Base-by-base conservation (phyloP, 2,113 vertebrate species). In the Sporophila hypoxantha region DNA sequence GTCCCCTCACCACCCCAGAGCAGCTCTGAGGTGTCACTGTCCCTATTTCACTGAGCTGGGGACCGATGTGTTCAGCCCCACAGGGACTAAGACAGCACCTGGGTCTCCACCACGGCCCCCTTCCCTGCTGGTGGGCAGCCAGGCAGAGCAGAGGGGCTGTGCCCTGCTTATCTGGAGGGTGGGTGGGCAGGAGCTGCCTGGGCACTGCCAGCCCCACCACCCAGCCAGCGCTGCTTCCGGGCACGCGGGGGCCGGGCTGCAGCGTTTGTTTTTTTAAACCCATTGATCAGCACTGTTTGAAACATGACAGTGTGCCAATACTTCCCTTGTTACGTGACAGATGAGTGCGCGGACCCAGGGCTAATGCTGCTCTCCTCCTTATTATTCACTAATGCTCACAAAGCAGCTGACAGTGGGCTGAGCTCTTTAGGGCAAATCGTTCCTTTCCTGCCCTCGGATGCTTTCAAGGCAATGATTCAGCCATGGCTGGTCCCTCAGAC, bases 261-360 rank as follows among this genome's bases (percentile, higher is more conserved):
- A 41, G 46, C 2, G 39, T 52, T 83, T 76, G 8, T 32, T 53
- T 82, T 56, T 60, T 59, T 55, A 42, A 55, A 82, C 14, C 4
- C 92, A 94, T 89, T 30, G 94, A 95, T 94, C 82, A 75, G 82
- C 80, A 17, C 70, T 7, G 46, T 66, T 89, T 89, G 93, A 86
- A 93, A 96, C 92, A 85, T 77, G 89, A 92, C 94, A 89, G 80
- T 0, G 85, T 94, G 93, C 93, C 94, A 60, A 90, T 89, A 87
- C 65, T 88, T 29, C 5, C 88, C 91, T 87, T 20, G 82, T 82
- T 91, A 76, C 13, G 60, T 88, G 95, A 92, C 92, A 78, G 95
- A 91, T 75, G 79, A 79, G 56, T 47, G 62, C 29, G 2, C 0
- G 23, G 41, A 34, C 17, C 76, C 67, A 6, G 80, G 68, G 87